Conservation (phyloP, 2,113 vertebrate species). For the Takifugu bimaculatus region DNA sequence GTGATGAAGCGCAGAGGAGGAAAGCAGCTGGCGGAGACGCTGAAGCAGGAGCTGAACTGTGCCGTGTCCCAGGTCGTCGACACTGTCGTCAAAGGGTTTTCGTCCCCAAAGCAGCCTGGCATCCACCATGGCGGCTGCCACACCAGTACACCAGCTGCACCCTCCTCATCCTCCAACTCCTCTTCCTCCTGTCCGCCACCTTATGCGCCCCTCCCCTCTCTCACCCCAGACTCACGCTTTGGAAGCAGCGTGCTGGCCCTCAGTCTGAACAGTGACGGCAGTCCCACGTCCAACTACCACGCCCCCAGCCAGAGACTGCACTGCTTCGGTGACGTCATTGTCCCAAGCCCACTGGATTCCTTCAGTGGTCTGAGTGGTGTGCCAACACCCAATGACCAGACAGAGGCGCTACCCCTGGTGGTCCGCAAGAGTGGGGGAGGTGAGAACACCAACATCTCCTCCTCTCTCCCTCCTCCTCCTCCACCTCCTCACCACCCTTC, state of each 20-base stretch:
- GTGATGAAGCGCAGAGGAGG: constrained; percentile 79
- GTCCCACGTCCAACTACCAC: constrained; percentile 91
- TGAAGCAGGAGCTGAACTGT: constrained; percentile 97
- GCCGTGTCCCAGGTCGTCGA: constrained; percentile 98
- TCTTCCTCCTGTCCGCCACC: constrained; percentile 63
- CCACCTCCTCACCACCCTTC: constrained; percentile 89
- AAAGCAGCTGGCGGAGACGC: constrained; percentile 90
- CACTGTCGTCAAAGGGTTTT: constrained; percentile 97
- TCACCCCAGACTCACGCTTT: constrained; percentile 61
- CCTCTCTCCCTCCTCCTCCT: constrained; percentile 82
- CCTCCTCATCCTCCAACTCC: constrained; percentile 67
- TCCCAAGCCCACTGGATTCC: constrained; percentile 89
- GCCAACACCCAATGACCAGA: constrained; percentile 89
- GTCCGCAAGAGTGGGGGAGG: constrained; percentile 84
- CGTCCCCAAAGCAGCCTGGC: constrained; percentile 84
- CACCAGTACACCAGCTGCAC: constrained; percentile 72
- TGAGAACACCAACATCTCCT: constrained; percentile 66
- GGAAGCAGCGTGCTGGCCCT: constrained; percentile 48
- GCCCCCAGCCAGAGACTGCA: constrained; percentile 92
- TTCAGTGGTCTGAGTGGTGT: constrained; percentile 77
- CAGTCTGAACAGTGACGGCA: constrained; percentile 82
- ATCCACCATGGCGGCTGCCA: constrained; percentile 72
- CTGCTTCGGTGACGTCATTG: constrained; percentile 95
- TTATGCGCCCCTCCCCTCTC: constrained; percentile 59
- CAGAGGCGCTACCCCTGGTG: constrained; percentile 92